phyloP scores from a whole-genome alignment of 2,113 vertebrate genomes.

The Epinephelus moara region DNA sequence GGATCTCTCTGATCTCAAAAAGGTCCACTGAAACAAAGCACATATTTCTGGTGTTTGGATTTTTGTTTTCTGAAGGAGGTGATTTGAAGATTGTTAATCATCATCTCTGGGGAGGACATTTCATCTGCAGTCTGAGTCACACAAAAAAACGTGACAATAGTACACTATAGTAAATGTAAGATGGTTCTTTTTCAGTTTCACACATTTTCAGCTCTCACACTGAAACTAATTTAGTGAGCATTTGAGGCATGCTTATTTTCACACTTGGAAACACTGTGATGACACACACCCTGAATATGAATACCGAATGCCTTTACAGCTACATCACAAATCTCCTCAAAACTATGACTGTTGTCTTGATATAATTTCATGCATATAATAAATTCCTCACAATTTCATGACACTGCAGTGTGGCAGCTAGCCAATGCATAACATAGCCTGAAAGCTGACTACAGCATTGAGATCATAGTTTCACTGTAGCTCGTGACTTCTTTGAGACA shows the following conservation, averaged over 20 bases:
- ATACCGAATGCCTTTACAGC: neutral
- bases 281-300: neutral
- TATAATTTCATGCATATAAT: too few species aligned
- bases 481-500: neutral
- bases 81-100: neutral
- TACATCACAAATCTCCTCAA: neutral
- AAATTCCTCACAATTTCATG: neutral
- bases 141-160: neutral
- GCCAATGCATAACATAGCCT: too few species aligned
- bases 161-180: neutral
- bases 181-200: neutral
- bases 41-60: rapidly evolving
- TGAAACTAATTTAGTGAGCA: neutral
- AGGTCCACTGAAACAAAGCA: slow-evolving; percentile 92
- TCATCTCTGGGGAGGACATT: neutral
- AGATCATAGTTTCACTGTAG: neutral
- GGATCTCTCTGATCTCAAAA: slow-evolving; percentile 94
- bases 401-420: neutral
- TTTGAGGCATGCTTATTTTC: neutral
- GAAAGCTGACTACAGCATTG: neutral
- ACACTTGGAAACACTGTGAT: neutral
- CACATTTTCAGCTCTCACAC: neutral
- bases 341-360: neutral
- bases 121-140: neutral
- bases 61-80: neutral